These are phyloP conservation scores for Mesitornis unicolor DNA, from an alignment of 2,113 vertebrate genomes.

Conservation along the genomic window DNA sequence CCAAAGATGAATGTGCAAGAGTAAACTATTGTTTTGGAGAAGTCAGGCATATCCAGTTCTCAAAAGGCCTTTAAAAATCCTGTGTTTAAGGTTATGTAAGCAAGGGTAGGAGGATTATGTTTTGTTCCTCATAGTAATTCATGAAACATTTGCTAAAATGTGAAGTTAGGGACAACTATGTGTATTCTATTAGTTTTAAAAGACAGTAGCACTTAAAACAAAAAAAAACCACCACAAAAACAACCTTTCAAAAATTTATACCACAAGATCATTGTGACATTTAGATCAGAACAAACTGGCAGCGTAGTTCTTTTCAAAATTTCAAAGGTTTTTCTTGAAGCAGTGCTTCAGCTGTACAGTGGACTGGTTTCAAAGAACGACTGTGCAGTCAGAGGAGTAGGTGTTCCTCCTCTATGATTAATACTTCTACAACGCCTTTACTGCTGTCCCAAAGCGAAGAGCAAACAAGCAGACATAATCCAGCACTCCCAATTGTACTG, in stretches of 20 bases:
- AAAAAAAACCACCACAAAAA: no score
- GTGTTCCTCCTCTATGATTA: neutral
- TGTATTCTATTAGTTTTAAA: neutral
- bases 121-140: neutral
- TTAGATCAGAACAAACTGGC: neutral
- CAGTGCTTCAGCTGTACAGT: neutral
- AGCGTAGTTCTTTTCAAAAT: neutral
- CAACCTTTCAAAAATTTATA: neutral
- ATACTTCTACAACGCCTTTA: neutral
- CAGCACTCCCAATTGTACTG: no score
- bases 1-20: slow-evolving; percentile 43
- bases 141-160: neutral
- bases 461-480: neutral
- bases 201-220: neutral
- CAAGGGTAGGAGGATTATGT: neutral
- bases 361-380: neutral
- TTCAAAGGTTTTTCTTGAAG: neutral
- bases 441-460: neutral
- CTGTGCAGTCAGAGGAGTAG: neutral
- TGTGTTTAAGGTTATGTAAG: slow-evolving; percentile 40
- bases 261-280: neutral
- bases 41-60: slow-evolving; percentile 22
- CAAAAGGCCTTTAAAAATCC: slow-evolving; percentile 40
- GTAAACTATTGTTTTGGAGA: slow-evolving; percentile 45
- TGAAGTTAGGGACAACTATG: neutral